A percentile compares a stretch with the other conserved stretches of the same genome.
phyloP scores from a whole-genome alignment of 2,113 vertebrate species.

The Lichenostomus cassidix region DNA sequence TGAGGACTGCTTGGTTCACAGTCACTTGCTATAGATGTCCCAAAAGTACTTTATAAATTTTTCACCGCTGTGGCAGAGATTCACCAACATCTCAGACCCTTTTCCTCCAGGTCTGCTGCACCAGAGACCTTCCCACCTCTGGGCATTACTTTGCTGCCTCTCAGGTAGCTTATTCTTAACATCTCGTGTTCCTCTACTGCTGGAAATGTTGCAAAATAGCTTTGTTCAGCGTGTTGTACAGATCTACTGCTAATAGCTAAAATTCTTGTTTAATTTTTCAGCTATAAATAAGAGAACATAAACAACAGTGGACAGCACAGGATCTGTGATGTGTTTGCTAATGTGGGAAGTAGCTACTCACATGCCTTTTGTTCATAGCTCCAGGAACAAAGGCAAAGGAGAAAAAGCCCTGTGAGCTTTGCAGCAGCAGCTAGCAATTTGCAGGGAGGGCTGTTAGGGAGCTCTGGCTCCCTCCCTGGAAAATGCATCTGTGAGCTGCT shows the following conservation, averaged over 20 bases:
- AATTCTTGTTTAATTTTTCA: background rate
- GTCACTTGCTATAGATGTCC: fast-evolving
- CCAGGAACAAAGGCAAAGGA: background rate
- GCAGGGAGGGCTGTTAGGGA: background rate
- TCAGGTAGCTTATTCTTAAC: background rate
- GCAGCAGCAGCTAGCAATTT: background rate
- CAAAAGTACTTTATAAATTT: background rate
- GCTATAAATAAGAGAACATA: background rate
- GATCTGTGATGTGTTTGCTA: background rate
- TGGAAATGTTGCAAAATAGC: background rate
- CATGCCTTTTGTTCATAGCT: background rate
- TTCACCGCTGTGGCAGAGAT: background rate
- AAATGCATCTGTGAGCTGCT: background rate
- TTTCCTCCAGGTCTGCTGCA: background rate
- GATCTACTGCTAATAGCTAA: background rate
- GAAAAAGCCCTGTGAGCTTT: background rate
- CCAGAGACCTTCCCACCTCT: background rate
- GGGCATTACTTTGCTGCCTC: background rate
- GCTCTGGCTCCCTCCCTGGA: background rate
- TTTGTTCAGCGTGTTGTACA: background rate
- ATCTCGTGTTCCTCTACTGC: background rate
- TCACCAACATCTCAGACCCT: fast-evolving
- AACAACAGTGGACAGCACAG: background rate
- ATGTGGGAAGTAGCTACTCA: background rate
- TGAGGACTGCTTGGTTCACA: background rate